These are phyloP conservation scores for Dipodomys stephensi DNA, from an alignment of 2,113 vertebrate genomes.

Conservation along the genomic window DNA sequence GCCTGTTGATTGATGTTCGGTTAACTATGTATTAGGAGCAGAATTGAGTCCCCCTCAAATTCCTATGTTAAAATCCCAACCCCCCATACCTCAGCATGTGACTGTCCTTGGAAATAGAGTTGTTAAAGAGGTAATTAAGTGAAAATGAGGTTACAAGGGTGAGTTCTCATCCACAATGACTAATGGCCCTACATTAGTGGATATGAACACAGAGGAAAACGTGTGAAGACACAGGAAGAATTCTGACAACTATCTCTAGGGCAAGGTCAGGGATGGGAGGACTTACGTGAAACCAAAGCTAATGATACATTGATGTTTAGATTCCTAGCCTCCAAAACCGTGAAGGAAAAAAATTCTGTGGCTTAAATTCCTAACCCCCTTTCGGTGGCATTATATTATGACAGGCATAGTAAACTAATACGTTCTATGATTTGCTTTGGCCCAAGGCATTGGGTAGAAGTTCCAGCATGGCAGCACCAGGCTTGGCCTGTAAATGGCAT, in stretches of 20 bases:
- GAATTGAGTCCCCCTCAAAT: not conserved
- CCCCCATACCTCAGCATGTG: not conserved
- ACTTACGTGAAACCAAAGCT: slow-evolving; percentile 5
- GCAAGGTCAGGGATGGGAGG: not conserved
- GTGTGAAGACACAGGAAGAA: not conserved
- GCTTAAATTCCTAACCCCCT: too few relatives aligned
- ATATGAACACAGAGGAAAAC: not conserved
- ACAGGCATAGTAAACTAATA: not conserved
- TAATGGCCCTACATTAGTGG: not conserved
- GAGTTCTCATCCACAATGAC: not conserved
- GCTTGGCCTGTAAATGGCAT: not conserved
- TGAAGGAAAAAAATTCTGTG: not conserved
- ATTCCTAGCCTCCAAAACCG: not conserved
- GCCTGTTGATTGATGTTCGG: not conserved
- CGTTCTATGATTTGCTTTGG: not conserved
- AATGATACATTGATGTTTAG: not conserved
- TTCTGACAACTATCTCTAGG: not conserved
- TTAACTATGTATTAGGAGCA: not conserved
- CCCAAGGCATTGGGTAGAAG: not conserved
- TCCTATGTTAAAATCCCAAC: not conserved
- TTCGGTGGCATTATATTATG: not conserved
- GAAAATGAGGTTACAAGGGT: not conserved
- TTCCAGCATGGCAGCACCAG: not conserved
- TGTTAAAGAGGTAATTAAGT: not conserved
- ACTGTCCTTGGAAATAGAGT: not conserved